Base-by-base conservation (phyloP, 2,888 invertebrate species). In the Eristalinus aeneus region DNA sequence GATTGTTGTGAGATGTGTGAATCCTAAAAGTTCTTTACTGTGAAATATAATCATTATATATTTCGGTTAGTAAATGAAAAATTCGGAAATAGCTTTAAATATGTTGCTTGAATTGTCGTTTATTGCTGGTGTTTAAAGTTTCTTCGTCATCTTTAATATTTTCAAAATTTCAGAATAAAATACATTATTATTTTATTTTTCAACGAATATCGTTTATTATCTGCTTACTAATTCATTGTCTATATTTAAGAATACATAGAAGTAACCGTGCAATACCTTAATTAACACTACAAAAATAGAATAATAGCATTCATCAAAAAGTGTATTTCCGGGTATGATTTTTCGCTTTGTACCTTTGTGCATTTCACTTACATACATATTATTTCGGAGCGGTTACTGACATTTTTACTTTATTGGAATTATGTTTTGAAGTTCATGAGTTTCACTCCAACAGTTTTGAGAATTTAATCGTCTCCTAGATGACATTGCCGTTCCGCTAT, bases 371-470 rank as follows among this genome's bases (percentile, higher is more conserved):
- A n/a, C 46, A 16, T 46, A 16, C 46, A n/a, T 16, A 16, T 46
- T 6, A 46, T 16, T 16, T 16, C 1, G n/a, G 46, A 16, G 8
- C 0, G 46, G 9, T 5, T 27, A 9, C 0, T 46, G 46, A 16
- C n/a, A 16, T 16, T n/a, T 8, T 67, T 78, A 81, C 69, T 89
- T 88, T 6, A 88, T 72, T 39, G 84, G 79, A 63, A 81, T 76
- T 73, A 91, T 90, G 11, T 90, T 91, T 88, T 92, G 91, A 89
- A 93, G 87, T 89, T 94, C 93, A 88, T 93, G 93, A 75, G 91
- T 92, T 88, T 93, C 93, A 83, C 91, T 91, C 92, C 93, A 94
- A 34, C 93, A 93, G 65, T 91, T 89, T 69, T 88, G 93, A 90
- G 90, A 92, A 92, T 89, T 90, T 88, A 87, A 91, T 87, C 85